These are phyloP conservation scores for Mastacembelus armatus DNA, from an alignment of 2,797 vertebrate species.

Conservation along the genomic window DNA sequence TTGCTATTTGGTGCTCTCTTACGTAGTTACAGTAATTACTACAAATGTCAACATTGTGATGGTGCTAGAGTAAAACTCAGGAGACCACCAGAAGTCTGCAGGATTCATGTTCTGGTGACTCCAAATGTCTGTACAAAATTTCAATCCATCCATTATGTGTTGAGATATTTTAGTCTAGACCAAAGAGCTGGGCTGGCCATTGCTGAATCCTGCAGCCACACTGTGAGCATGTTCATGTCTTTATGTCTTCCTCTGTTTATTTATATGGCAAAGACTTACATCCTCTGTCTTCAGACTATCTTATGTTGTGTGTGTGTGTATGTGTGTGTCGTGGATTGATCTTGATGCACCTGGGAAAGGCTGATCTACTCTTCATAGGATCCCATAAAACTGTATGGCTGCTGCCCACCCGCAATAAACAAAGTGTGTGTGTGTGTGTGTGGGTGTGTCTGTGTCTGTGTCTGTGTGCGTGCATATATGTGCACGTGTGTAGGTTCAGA, in stretches of 20 bases:
- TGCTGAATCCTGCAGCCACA: no score
- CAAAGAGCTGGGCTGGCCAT: neutral
- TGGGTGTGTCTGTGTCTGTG: constrained; percentile 26
- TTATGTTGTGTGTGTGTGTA: constrained; percentile 8
- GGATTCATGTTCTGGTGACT: neutral
- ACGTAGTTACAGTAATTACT: no score
- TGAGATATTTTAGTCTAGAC: constrained; percentile 1
- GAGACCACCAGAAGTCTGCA: neutral
- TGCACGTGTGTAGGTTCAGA: constrained; percentile 90
- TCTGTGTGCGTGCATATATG: constrained; percentile 26
- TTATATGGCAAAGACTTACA: constrained; percentile 32
- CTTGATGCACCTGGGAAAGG: constrained; percentile 48
- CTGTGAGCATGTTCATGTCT: no score
- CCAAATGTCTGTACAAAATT: neutral
- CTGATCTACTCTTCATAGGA: constrained; percentile 53
- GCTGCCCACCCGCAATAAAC: constrained; percentile 49
- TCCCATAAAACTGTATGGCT: constrained; percentile 50
- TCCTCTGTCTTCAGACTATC: constrained; percentile 35
- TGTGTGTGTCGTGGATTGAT: constrained; percentile 45
- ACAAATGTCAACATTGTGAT: no score
- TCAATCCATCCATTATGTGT: neutral
- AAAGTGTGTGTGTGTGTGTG: constrained; percentile 18
- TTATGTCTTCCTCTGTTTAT: constrained; percentile 12
- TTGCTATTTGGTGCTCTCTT: no score
- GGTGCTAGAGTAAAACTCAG: neutral